Conservation (phyloP, 2,797 vertebrate genomes). For the Geotria australis region DNA sequence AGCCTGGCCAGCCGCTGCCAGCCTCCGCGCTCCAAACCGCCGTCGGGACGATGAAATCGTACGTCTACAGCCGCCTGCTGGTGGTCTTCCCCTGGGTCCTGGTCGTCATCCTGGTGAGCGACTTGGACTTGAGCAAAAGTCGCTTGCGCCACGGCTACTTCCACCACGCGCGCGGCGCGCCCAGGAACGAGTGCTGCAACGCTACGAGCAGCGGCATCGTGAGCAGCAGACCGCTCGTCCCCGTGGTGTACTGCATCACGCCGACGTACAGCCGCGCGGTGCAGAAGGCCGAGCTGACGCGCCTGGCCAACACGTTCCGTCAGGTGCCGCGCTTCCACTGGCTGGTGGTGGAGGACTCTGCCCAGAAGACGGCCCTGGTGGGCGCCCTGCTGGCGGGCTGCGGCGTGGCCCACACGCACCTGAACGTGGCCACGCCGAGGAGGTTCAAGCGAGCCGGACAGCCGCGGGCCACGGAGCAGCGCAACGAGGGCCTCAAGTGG, state of each 20-base stretch:
- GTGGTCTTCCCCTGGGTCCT: slow-evolving; percentile 69
- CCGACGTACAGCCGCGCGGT: slow-evolving; percentile 74
- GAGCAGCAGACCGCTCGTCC: slow-evolving; percentile 10
- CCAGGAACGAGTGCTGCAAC: slow-evolving; percentile 1
- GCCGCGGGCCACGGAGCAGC: slow-evolving; percentile 76
- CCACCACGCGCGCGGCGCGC: background rate
- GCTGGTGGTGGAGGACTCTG: slow-evolving; percentile 74
- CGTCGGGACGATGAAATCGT: slow-evolving; percentile 29
- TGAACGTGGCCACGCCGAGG: slow-evolving; percentile 55
- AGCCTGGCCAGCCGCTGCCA: too few species aligned
- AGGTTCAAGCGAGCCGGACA: slow-evolving; percentile 58
- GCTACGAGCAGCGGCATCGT: too few species aligned
- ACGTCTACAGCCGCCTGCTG: slow-evolving; percentile 50
- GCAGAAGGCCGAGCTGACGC: slow-evolving; percentile 85
- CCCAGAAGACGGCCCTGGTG: slow-evolving; percentile 44
- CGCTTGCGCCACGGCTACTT: slow-evolving; percentile 6
- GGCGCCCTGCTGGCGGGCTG: slow-evolving; percentile 37
- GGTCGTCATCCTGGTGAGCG: slow-evolving; percentile 67
- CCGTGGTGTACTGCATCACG: slow-evolving; percentile 69
- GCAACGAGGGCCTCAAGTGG: slow-evolving; percentile 63
- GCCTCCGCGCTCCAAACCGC: too few species aligned
- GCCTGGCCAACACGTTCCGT: slow-evolving; percentile 61
- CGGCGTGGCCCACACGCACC: slow-evolving; percentile 49
- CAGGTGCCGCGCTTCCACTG: slow-evolving; percentile 72
- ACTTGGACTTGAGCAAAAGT: slow-evolving; percentile 37